Base-by-base conservation (phyloP, 2,888 invertebrate genomes). In the Serripes groenlandicus region DNA sequence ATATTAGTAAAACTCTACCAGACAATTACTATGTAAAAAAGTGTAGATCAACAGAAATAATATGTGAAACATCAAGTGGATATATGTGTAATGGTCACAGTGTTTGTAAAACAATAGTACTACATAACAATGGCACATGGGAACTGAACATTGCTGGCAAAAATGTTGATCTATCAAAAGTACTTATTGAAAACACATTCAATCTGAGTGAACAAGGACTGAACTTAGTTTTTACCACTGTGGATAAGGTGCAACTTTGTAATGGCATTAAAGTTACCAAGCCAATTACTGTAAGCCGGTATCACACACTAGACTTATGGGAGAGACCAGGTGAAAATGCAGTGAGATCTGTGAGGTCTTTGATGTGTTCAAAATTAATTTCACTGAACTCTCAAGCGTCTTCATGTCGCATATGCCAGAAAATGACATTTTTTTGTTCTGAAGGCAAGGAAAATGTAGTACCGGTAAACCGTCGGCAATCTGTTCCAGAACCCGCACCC, bases 331-430 rank as follows among this genome's bases (percentile, higher is more conserved):
- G 42, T 66, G 64, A 49, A 32, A 70, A 78, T 32, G 21, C 49
- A 5, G 34, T 42, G 15, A 81, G 75, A 30, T 58, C 72, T 18
- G 5, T 78, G 35, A 37, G 77, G 54, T 78, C 77, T 26, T 7
- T 70, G n/a, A 42, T 37, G 34, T 81, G 81, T 56, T 26, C 68
- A 21, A 69, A 37, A 32, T 70, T 56, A 37, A 69, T 78, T 0
- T 26, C 64, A 56, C 18, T 77, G 26, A 77, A 70, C 56, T 21
- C 28, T n/a, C 49, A 37, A 60, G 26, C 32, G n/a, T 7, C 4
- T 11, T 70, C 76, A 30, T 83, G 76, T 42, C 68, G 75, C 64
- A 37, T 64, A 34, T 83, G 83, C 70, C 79, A 76, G 62, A 34
- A 76, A 42, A 52, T n/a, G n/a, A n/a, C n/a, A n/a, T n/a, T n/a